Base-by-base conservation (phyloP, 2,113 vertebrate species). In the Paratilapia polleni region DNA sequence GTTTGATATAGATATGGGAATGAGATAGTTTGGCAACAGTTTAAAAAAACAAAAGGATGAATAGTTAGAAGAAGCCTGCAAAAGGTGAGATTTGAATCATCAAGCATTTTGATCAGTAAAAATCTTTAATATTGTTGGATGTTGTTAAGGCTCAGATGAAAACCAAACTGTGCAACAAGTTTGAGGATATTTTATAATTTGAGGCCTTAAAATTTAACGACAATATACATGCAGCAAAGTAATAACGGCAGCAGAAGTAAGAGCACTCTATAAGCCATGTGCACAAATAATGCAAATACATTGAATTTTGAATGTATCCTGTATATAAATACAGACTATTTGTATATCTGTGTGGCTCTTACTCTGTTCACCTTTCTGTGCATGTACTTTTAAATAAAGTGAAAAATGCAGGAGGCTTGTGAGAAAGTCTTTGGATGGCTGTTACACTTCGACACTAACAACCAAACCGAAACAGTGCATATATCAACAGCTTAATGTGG, bases 331-430 rank as follows among this genome's bases (percentile, higher is more conserved):
- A 2, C 28, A 38, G 8, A 47, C 47, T 31, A 54, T 73, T 8
- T 36, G 11, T 24, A 8, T 28, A 24, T 77, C 12, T 76, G 22
- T 31, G 52, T 86, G 78, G 49, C 64, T 52, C 54, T 14, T 31
- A 41, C 3, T 61, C 2, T 13, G n/a, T 63, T 47, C 64, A 5
- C 38, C 36, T 60, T 28, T 41, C 57, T 83, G 74, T 20, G 14
- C 47, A 87, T 78, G 87, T 66, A 62, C 20, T 66, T 75, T 26
- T 14, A 63, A 26, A 34, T 58, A 28, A 56, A n/a, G 43, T 94
- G 68, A 93, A 93, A 88, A 90, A 95, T 90, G 84, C 47, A 92
- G 9, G 49, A 86, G 86, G 87, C 87, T 90, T 68, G 78, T 76
- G 73, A 74, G 64, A 88, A 86, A 82, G 85, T 91, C 81, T 81